Evolutionary conservation across 1,140 invertebrate genomes (phyloP), one percentile per base, ranked within the genome.

Genomic region (Geopemphigus sp.): DNA sequence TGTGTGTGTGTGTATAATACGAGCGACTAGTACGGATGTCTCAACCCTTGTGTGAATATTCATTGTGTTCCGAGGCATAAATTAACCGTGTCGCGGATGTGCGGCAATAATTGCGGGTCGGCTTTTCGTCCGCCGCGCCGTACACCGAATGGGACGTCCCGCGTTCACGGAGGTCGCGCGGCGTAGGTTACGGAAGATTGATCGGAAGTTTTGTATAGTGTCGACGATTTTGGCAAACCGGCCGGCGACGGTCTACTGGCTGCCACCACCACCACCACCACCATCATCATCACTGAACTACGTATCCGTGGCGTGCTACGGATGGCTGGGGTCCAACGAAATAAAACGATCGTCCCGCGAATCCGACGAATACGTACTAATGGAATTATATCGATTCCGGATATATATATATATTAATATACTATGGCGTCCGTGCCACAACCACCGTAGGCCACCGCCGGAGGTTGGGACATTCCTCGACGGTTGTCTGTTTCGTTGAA

Each of bases 1-100:
- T 56, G 24, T 26, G 17, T 45, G 11, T 45, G 11, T 45, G n/a
- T 45, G 11, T 45, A 45, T 45, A 45, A 12, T 11, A 50, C 47
- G 12, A 50, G 14, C 26, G 22, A 26, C 57, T 47, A 56, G 57
- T 47, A 50, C 39, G 39, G 57, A 63, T 29, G 74, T 63, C 74
- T 78, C 57, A 59, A 59, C 73, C 73, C 57, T 76, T 47, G 64
- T 68, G 73, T 76, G 56, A 76, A 76, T 59, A 47, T 76, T 76
- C 73, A 76, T 76, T 59, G 73, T 76, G n/a, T 29, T 45, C 22
- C 11, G 22, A 12, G 22, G 74, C 57, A 78, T 78, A 78, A 78
- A 78, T 78, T 78, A 63, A 78, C 57, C 39, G 15, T n/a, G n/a
- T 26, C 57, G 39, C 57, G 54, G 74, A 78, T 76, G 56, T 76